Percentiles rank a stretch among this genome's conserved stretches.
Conservation (phyloP, 2,797 vertebrate genomes). For the Etheostoma nigrum region DNA sequence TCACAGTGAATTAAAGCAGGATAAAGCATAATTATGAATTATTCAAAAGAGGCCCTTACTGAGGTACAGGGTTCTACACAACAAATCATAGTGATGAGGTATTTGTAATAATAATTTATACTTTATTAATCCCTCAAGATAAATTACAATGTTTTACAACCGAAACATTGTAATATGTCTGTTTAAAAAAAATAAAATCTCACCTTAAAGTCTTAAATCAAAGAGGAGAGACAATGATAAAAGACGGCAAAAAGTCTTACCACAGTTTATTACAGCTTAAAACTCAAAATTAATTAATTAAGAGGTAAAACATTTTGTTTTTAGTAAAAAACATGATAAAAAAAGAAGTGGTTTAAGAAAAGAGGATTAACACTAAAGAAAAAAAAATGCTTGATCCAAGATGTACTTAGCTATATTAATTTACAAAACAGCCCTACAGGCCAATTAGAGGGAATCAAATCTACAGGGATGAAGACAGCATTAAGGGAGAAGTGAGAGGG, state of each 20-base stretch:
- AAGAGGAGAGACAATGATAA: background rate
- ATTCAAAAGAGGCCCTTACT: background rate
- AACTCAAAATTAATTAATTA: background rate
- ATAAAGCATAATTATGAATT: background rate
- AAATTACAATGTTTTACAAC: too few relatives aligned
- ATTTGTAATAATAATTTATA: background rate
- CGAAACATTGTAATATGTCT: background rate
- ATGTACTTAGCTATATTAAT: background rate
- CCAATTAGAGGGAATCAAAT: conserved; percentile 3
- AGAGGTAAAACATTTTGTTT: too few relatives aligned
- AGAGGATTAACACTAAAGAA: background rate
- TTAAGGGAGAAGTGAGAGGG: conserved; percentile 17
- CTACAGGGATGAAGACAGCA: background rate
- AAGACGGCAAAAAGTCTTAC: background rate
- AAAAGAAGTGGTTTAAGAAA: background rate
- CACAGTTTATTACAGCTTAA: background rate
- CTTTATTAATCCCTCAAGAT: too few relatives aligned
- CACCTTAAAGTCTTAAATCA: background rate
- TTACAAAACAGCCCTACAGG: conserved; percentile 1
- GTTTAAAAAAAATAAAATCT: background rate
- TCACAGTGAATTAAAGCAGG: conserved; percentile 17
- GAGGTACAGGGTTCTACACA: background rate
- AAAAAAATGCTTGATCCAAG: background rate
- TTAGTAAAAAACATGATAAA: background rate
- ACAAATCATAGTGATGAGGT: background rate